Conservation (phyloP, 2,797 vertebrate genomes). For the Scomberomorus guttatus region DNA sequence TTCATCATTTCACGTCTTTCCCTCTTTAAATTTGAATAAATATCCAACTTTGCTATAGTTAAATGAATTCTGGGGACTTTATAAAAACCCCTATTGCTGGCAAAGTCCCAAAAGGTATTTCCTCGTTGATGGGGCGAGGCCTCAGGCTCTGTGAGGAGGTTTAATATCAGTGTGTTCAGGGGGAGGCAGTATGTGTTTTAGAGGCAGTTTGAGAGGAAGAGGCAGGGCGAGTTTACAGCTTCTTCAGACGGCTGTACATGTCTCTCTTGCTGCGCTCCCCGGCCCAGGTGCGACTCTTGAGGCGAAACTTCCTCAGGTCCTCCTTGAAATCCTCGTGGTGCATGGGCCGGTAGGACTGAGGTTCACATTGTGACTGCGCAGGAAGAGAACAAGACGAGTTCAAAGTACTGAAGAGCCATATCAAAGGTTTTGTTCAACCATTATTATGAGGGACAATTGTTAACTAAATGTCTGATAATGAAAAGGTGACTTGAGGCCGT, state of each 20-base stretch:
- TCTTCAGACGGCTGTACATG: slow-evolving; percentile 93
- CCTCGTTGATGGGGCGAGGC: slow-evolving; percentile 16
- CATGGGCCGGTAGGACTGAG: slow-evolving; percentile 93
- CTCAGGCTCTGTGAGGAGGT: slow-evolving; percentile 12
- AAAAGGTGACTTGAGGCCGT: not conserved
- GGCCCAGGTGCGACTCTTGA: slow-evolving; percentile 93
- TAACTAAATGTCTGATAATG: too few relatives aligned
- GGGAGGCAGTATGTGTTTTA: slow-evolving; percentile 34
- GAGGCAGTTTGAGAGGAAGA: not conserved
- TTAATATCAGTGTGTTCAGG: not conserved
- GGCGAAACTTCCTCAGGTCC: slow-evolving; percentile 90
- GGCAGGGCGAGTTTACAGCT: slow-evolving; percentile 81
- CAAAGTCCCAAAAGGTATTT: not conserved
- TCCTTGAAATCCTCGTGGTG: slow-evolving; percentile 93
- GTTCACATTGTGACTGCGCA: slow-evolving; percentile 89
- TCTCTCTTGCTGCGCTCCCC: slow-evolving; percentile 93
- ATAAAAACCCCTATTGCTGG: slow-evolving; percentile 8
- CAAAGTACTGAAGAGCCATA: not conserved
- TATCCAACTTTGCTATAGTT: slow-evolving; percentile 45
- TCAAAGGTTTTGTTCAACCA: not conserved
- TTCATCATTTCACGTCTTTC: slow-evolving; percentile 11
- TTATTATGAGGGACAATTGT: not conserved
- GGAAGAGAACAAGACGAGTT: not conserved
- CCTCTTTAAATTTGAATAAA: slow-evolving; percentile 66
- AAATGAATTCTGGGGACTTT: slow-evolving; percentile 11